Base-by-base conservation (phyloP, 2,888 invertebrate species). In the Dioctria linearis region DNA sequence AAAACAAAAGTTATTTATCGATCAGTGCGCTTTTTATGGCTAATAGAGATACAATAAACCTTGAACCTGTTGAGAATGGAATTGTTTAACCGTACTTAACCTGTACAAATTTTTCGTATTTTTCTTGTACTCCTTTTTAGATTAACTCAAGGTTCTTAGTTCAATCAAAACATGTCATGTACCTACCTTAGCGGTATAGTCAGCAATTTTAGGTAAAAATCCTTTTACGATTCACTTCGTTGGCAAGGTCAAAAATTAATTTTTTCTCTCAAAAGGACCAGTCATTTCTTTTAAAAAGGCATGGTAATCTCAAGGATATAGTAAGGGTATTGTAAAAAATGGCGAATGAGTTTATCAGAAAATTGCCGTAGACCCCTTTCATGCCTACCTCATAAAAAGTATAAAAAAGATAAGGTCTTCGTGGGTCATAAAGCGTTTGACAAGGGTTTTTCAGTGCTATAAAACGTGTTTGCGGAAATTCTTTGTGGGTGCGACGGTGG, bases 351-450 rank as follows among this genome's bases (percentile, higher is more conserved):
- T 76, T 76, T 76, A 76, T 76, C 76, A 61, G 63, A 76, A n/a
- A 49, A 63, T 46, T 49, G 76, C 59, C 63, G 76, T 40, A 57
- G 63, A 76, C 76, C 76, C 63, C 63, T 78, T 78, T 78, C 66
- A 51, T 66, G 78, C 78, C 66, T 65, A 69, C 13, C 65, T 78
- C 65, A 40, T 78, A 54, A 79, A 80, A 80, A 82, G 61, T 82
- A 80, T 80, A 79, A 82, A 79, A 39, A 71, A 82, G 80, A 82
- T 80, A 82, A 82, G 79, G 79, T 75, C 46, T 80, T 79, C 57
- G 67, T 78, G 76, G 80, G 79, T 80, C 82, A 80, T 82, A 82
- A 82, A 82, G 82, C 82, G 80, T 82, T 82, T 82, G 82, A 82
- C 82, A 82, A 80, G 82, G 82, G 82, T 82, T 82, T 82, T 79